Base-by-base conservation (phyloP, 2,888 invertebrate genomes). In the Ischnus inquisitorius region DNA sequence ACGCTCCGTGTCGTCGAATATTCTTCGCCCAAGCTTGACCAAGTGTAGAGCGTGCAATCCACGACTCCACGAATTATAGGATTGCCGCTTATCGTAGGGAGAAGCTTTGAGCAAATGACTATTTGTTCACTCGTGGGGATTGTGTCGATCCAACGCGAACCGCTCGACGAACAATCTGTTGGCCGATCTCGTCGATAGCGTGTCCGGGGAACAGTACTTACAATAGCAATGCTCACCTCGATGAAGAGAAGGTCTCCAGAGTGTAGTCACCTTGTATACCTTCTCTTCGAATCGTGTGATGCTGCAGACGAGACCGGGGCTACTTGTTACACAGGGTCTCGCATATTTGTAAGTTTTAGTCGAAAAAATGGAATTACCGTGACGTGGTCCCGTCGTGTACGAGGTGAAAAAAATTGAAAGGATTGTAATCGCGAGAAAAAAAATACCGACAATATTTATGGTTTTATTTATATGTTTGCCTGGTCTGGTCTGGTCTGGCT, bases 1-100 rank as follows among this genome's bases (percentile, higher is more conserved):
- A 80, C 57, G 75, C 43, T 4, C 34, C 5, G 69, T 74, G 75
- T 79, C 78, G 57, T 10, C 25, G 28, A 25, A 54, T 69, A 75
- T 57, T 16, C 14, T 67, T 41, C 39, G 19, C 3, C 16, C 34
- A 22, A 8, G 34, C 34, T 34, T 54, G 51, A 12, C 19, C 51
- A 41, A 65, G 62, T n/a, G 14, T 28, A 14, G 69, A 6, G 25
- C 34, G 34, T 14, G 25, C 12, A 19, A 34, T 28, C 25, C 43
- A 34, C 51, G 34, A 1, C 39, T 34, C 39, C 64, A 39, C 64
- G 39, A n/a, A n/a, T n/a, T n/a, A n/a, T n/a, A n/a, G n/a, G 6
- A 2, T 10, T 28, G 28, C 14, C 3, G 14, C 25, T 25, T 0
- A n/a, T 22, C 10, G 25, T 5, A 14, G 1, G 14, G 28, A 54